phyloP scores from a whole-genome alignment of 1,140 invertebrate genomes.

The Cyclina sinensis region DNA sequence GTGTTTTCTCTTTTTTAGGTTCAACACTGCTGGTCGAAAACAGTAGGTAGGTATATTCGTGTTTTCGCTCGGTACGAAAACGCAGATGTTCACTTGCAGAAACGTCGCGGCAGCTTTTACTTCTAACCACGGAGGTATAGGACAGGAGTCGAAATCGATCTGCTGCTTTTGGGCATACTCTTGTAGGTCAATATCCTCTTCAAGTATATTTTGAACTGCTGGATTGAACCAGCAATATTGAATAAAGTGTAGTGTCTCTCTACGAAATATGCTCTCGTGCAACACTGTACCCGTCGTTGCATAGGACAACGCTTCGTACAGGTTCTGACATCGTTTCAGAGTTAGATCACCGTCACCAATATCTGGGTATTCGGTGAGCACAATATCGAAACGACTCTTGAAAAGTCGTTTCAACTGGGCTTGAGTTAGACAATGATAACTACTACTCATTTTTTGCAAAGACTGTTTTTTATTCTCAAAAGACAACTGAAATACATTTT shows the following conservation, averaged over 20 bases:
- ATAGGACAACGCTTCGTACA: constrained; percentile 36
- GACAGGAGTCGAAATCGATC: neutral
- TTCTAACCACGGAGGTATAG: constrained; percentile 1
- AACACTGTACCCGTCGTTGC: neutral
- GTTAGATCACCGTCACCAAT: neutral
- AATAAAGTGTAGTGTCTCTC: neutral
- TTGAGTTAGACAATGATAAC: neutral
- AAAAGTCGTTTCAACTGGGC: neutral
- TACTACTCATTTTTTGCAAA: too few species aligned
- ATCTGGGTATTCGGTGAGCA: neutral
- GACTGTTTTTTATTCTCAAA: too few species aligned
- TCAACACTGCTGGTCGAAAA: neutral
- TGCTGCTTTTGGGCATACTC: neutral
- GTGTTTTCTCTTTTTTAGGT: neutral
- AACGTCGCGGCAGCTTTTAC: constrained; percentile 22
- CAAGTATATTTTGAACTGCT: neutral
- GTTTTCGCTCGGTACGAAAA: constrained; percentile 2
- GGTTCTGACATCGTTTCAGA: neutral
- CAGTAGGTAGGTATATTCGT: neutral
- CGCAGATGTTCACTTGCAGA: neutral
- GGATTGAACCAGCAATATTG: constrained; percentile 7
- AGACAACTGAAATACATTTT: too few species aligned
- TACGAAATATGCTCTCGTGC: neutral
- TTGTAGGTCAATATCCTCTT: neutral
- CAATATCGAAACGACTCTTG: neutral